phyloP scores from a whole-genome alignment of 2,888 invertebrate species.

The Tyria jacobaeae region DNA sequence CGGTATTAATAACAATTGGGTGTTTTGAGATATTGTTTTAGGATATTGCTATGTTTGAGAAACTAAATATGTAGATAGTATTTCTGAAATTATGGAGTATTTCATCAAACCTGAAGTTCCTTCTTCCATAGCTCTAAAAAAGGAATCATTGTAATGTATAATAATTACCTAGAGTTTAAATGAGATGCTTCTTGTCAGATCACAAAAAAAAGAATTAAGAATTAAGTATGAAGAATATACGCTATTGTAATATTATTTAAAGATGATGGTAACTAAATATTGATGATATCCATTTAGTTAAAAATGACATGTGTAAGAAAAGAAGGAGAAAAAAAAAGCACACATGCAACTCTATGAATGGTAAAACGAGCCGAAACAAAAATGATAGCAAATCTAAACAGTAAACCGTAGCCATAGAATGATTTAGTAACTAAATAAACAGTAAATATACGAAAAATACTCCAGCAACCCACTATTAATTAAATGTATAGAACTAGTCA shows the following conservation, averaged over 20 bases:
- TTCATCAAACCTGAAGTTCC: not conserved
- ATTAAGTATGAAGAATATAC: no score
- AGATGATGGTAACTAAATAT: no score
- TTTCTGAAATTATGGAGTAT: not conserved
- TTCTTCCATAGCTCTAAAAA: no score
- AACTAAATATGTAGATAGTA: no score
- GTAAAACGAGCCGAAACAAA: slow-evolving; percentile 29
- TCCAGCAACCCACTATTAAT: slow-evolving; percentile 53
- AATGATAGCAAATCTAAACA: slow-evolving; percentile 39
- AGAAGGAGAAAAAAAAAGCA: no score
- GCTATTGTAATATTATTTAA: no score
- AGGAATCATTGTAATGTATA: no score
- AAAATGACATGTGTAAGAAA: no score
- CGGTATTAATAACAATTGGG: slow-evolving; percentile 6
- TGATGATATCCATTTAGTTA: no score
- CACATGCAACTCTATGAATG: slow-evolving; percentile 30
- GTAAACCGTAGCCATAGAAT: slow-evolving; percentile 34
- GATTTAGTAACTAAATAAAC: slow-evolving; percentile 57
- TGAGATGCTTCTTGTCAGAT: no score
- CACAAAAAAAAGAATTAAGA: no score
- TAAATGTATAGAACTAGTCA: slow-evolving; percentile 55
- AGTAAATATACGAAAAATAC: slow-evolving; percentile 57
- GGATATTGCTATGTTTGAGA: not conserved
- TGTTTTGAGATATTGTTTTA: not conserved
- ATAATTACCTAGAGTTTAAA: no score